Percentiles rank a stretch among this genome's conserved stretches.
Conservation (phyloP, 2,888 invertebrate species). For the Mythimna vitellina region DNA sequence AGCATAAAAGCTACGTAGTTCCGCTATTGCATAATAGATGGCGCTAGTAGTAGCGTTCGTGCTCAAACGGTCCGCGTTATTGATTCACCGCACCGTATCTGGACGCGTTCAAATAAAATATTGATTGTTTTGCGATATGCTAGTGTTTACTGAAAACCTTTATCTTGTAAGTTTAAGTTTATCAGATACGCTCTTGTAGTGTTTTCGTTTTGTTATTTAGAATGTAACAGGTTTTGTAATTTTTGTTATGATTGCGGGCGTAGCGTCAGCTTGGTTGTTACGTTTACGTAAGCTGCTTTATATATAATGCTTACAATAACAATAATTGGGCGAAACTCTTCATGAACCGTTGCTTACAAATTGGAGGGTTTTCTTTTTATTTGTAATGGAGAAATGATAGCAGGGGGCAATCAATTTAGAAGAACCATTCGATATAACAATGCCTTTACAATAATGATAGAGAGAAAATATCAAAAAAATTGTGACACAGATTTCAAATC, state of each 20-base stretch:
- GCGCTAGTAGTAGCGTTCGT: conserved; percentile 67
- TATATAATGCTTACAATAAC: conserved; percentile 39
- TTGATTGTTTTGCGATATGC: conserved; percentile 79
- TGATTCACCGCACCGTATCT: conserved; percentile 75
- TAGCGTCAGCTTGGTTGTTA: conserved; percentile 12
- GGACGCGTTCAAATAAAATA: conserved; percentile 76
- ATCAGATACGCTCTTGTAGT: conserved; percentile 61
- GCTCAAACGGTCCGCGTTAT: conserved; percentile 62
- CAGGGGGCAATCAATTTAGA: not conserved
- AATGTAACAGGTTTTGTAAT: conserved; percentile 31
- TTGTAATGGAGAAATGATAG: not conserved
- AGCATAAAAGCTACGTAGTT: conserved; percentile 58
- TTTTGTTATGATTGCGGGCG: conserved; percentile 21
- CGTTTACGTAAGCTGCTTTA: conserved; percentile 30
- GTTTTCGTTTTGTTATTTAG: conserved; percentile 58
- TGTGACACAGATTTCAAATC: not conserved
- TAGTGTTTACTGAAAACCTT: conserved; percentile 69
- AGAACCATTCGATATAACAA: conserved; percentile 3
- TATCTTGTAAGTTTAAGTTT: conserved; percentile 73
- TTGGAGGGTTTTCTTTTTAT: conserved; percentile 23
- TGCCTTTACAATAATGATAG: not conserved
- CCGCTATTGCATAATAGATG: conserved; percentile 82
- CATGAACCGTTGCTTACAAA: conserved; percentile 27
- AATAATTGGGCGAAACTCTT: conserved; percentile 39
- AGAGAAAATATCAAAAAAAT: not conserved